A percentile compares a stretch with the other conserved stretches of the same genome.
These are phyloP conservation scores for Melikaiella ostensackeni DNA, from an alignment of 2,888 invertebrate genomes.

Conservation along the genomic window DNA sequence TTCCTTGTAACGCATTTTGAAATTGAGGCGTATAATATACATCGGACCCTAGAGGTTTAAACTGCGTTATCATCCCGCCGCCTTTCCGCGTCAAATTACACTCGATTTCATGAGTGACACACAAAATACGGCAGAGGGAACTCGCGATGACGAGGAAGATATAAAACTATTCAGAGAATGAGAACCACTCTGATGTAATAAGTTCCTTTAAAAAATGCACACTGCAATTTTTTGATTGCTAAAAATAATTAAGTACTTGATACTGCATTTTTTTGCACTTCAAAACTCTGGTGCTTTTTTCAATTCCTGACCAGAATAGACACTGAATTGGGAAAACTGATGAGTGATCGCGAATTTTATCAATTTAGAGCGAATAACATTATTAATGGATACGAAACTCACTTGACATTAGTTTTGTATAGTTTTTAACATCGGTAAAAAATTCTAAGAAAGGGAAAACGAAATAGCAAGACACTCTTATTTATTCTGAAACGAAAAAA, in stretches of 20 bases:
- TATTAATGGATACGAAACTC: not conserved
- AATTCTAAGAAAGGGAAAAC: not conserved
- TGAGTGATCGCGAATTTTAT: too few relatives aligned
- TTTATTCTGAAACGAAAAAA: not conserved
- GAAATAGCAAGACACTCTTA: not conserved
- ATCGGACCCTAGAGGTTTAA: slow-evolving; percentile 27
- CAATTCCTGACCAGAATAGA: not conserved
- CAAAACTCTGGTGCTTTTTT: not conserved
- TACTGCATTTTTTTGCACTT: not conserved
- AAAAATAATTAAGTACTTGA: not conserved
- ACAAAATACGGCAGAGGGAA: slow-evolving; percentile 24
- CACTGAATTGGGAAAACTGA: not conserved
- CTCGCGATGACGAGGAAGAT: not conserved
- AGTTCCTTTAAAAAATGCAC: not conserved
- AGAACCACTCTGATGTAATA: not conserved
- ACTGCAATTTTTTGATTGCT: not conserved
- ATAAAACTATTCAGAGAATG: slow-evolving; percentile 14
- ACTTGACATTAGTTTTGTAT: not conserved
- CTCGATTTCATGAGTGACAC: slow-evolving; percentile 29
- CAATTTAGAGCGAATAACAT: too few relatives aligned
- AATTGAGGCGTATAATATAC: slow-evolving; percentile 40
- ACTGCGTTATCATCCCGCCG: slow-evolving; percentile 22
- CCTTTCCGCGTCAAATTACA: slow-evolving; percentile 32
- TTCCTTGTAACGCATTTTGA: slow-evolving; percentile 10
- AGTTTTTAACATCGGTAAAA: not conserved